A percentile compares a stretch with the other conserved stretches of the same genome.
phyloP scores from a whole-genome alignment of 2,888 invertebrate genomes.

The Eristalinus aeneus region DNA sequence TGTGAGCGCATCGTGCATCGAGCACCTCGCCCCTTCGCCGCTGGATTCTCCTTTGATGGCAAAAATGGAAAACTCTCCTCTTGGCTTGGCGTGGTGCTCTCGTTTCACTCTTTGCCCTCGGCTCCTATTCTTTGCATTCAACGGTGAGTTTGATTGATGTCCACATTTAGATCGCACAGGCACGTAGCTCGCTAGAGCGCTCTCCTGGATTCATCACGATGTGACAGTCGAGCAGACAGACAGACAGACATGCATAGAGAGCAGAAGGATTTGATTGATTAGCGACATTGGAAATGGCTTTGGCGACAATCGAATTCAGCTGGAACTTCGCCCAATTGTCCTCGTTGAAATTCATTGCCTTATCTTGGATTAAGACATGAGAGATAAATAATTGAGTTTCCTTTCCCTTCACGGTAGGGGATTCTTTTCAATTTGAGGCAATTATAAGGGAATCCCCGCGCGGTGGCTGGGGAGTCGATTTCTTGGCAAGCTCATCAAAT shows the following conservation, averaged over 20 bases:
- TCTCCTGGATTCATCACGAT: slow-evolving; percentile 16
- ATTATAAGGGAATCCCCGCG: not conserved
- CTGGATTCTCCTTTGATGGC: slow-evolving; percentile 51
- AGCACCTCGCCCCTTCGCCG: not conserved
- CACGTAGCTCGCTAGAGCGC: slow-evolving; percentile 34
- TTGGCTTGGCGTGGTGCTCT: slow-evolving; percentile 49
- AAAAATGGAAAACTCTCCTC: slow-evolving; percentile 49
- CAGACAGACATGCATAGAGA: slow-evolving; percentile 13
- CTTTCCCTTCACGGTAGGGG: not conserved
- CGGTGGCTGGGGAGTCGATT: too few relatives aligned
- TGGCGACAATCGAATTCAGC: slow-evolving; percentile 65
- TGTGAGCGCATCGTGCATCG: slow-evolving; percentile 10
- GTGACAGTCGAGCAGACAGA: not conserved
- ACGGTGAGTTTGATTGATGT: slow-evolving; percentile 69
- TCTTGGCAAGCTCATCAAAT: not conserved
- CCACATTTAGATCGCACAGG: slow-evolving; percentile 64
- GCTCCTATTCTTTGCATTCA: slow-evolving; percentile 54
- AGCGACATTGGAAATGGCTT: slow-evolving; percentile 69
- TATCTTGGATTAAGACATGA: slow-evolving; percentile 30
- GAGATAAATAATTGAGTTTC: slow-evolving; percentile 26
- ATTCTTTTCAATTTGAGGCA: not conserved
- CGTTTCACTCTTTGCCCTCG: slow-evolving; percentile 6
- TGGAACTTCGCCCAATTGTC: slow-evolving; percentile 59
- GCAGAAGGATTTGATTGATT: slow-evolving; percentile 63
- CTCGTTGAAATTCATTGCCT: slow-evolving; percentile 7